Percentiles rank a stretch among this genome's conserved stretches.
phyloP scores from a whole-genome alignment of 1,140 invertebrate species.

The Maniola jurtina region DNA sequence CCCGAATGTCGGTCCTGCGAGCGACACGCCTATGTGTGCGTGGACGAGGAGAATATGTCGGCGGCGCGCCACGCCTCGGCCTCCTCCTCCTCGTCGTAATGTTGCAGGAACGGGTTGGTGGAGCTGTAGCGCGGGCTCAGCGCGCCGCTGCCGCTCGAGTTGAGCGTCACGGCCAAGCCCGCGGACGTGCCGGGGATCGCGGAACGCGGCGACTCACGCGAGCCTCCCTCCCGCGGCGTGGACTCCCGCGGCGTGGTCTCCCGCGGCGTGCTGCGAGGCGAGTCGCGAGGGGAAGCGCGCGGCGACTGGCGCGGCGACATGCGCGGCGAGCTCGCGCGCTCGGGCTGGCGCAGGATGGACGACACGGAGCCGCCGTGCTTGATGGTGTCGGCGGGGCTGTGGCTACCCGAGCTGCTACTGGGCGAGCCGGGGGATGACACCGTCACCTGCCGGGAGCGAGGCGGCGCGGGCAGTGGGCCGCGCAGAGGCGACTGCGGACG shows the following conservation, averaged over 20 bases:
- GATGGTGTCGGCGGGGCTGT: constrained; percentile 83
- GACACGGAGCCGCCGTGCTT: constrained; percentile 80
- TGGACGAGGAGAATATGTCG: constrained; percentile 70
- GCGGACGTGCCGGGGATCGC: constrained; percentile 80
- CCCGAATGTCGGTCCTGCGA: too few species aligned
- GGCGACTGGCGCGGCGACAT: constrained; percentile 54
- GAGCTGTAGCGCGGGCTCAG: constrained; percentile 75
- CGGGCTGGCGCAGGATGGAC: constrained; percentile 72
- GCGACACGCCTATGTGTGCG: constrained; percentile 56
- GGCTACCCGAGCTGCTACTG: constrained; percentile 83
- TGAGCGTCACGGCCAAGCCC: constrained; percentile 79
- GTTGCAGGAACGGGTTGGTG: constrained; percentile 81
- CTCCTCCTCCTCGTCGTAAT: constrained; percentile 76
- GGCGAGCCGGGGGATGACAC: constrained; percentile 86
- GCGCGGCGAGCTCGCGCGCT: constrained; percentile 50
- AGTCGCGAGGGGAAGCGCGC: constrained; percentile 65
- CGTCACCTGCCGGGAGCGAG: constrained; percentile 82
- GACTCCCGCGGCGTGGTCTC: constrained; percentile 47
- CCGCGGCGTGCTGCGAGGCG: constrained; percentile 52
- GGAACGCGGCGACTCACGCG: constrained; percentile 57
- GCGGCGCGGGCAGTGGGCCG: constrained; percentile 74
- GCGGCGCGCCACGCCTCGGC: constrained; percentile 71
- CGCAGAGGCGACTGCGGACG: constrained; percentile 81
- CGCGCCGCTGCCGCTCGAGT: constrained; percentile 66
- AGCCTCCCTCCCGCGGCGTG: constrained; percentile 51